Percentiles rank a stretch among this genome's conserved stretches.
Conservation (phyloP, 53 echinoderm and acorn worm species). For the Pentamera pediparva region DNA sequence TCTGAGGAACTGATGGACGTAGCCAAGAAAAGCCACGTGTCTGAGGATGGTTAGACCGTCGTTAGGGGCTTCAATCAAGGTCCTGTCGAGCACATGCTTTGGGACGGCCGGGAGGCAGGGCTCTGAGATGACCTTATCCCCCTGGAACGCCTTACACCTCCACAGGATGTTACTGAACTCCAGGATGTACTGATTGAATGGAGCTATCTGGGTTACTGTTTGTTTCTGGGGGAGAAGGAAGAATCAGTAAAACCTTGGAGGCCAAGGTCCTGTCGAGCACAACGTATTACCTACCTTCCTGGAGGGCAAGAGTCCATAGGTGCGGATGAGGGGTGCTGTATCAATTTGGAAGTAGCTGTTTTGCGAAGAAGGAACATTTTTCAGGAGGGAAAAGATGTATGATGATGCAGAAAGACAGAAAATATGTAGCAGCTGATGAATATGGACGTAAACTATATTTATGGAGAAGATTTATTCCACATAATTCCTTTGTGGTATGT, state of each 20-base stretch:
- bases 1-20: constrained; percentile 60
- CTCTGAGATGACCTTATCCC: constrained; percentile 27
- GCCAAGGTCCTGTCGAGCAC: background rate
- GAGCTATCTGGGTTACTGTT: constrained; percentile 27
- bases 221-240: constrained; percentile 7
- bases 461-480: no score
- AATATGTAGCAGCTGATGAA: no score
- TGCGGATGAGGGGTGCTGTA: background rate
- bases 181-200: constrained; percentile 71
- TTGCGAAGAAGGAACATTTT: no score
- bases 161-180: constrained; percentile 78
- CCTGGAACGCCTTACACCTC: constrained; percentile 72
- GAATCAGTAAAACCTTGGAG: background rate
- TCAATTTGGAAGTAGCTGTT: background rate
- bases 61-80: constrained; percentile 50
- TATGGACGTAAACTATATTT: no score
- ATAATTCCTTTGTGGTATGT: no score
- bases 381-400: background rate
- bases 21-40: constrained; percentile 66
- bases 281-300: background rate
- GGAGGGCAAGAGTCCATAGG: background rate
- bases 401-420: background rate
- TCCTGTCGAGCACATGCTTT: constrained; percentile 39
- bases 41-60: constrained; percentile 65
- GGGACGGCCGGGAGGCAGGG: constrained; percentile 49